Evolutionary conservation across 2,888 invertebrate genomes (phyloP), one percentile per base, ranked within the genome.

Genomic region (Lordiphosa fenestrarum): DNA sequence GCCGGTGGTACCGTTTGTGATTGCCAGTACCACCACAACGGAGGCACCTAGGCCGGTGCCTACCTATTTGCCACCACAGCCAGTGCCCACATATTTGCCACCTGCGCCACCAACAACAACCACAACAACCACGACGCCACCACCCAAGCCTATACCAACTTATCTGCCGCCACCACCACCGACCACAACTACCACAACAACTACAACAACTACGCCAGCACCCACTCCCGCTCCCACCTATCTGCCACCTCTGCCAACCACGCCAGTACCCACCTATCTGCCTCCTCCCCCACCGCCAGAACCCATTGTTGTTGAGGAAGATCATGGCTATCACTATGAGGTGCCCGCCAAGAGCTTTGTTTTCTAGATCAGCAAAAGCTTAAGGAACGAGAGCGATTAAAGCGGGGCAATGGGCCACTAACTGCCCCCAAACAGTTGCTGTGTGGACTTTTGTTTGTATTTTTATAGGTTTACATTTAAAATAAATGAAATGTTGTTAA

Each of bases 271-370:
- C 46, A 75, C 75, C 15, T 75, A 75, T 39, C 63, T 84, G 33
- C 82, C 80, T 12, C 68, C 65, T 12, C 68, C 65, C 10, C 81
- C 82, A 4, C 63, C 48, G 13, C 61, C 58, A 1, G 54, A 66
- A 38, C 59, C 69, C 3, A 67, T 73, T 49, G 53, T 75, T 33
- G 67, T 72, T 6, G 68, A 69, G 6, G 73, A 72, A 12, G 57
- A 67, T 40, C 73, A 71, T n/a, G 80, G 80, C 10, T 81, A 81
- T 15, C 73, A 71, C 52, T 81, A 81, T n/a, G 71, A 84, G 6
- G 71, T 60, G 12, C 80, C 80, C 5, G 71, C 65, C 5, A 57
- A 75, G 41, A 62, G 66, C 2, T 84, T 81, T 47, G n/a, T 57
- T 23, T 81, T 78, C 67, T 81, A 73, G 48, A n/a, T 41, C 49